A percentile compares a stretch with the other conserved stretches of the same genome.
Evolutionary conservation across 2,888 invertebrate genomes (phyloP).

Genomic region (Germaria angustata): DNA sequence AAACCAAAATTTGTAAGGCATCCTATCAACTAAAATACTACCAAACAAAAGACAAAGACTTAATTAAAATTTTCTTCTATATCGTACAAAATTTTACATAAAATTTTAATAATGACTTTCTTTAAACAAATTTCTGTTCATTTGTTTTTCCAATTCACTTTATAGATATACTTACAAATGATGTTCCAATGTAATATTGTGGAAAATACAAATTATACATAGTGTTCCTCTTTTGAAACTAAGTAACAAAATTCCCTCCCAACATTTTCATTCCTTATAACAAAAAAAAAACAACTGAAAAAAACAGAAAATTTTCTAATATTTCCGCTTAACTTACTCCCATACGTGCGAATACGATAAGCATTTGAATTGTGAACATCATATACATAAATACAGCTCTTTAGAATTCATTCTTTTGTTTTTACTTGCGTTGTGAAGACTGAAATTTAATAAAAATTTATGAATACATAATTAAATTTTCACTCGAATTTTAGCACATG

Average conservation of each 20-base stretch:
- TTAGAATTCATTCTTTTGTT: neutral
- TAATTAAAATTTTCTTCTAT: no score
- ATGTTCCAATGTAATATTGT: conserved; percentile 2
- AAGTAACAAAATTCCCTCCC: conserved; percentile 23
- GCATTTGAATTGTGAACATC: conserved; percentile 26
- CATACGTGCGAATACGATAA: conserved; percentile 1
- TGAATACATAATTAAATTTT: conserved; percentile 50
- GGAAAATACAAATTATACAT: neutral
- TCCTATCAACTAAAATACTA: no score
- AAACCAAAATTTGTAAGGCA: no score
- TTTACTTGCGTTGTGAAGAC: conserved; percentile 1
- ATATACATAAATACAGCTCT: conserved; percentile 17
- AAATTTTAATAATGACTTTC: neutral
- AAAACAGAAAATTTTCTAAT: neutral
- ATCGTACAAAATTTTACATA: neutral
- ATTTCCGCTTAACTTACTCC: conserved; percentile 35
- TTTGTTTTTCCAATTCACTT: neutral
- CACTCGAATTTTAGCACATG: conserved; percentile 27
- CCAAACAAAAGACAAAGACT: no score
- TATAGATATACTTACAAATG: neutral
- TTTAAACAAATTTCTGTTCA: neutral
- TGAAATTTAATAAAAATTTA: conserved; percentile 23
- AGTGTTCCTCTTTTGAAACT: neutral
- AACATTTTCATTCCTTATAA: conserved; percentile 31
- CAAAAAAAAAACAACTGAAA: neutral